These are phyloP conservation scores for Scaptomyza reducta DNA, from an alignment of 2,888 invertebrate genomes.

Conservation along the genomic window DNA sequence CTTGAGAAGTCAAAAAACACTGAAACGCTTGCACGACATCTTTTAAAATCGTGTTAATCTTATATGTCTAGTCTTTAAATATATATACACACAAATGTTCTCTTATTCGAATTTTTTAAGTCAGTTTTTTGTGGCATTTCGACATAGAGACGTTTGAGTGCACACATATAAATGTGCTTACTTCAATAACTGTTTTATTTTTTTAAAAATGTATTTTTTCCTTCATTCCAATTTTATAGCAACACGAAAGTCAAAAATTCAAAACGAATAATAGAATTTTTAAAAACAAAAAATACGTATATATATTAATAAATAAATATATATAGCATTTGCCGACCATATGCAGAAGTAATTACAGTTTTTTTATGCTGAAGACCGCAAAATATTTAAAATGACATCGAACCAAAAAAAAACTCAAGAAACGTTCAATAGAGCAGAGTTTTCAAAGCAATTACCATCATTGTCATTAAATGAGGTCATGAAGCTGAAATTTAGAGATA, in stretches of 20 bases:
- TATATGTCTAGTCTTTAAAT: no score
- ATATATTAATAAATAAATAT: slow-evolving; percentile 10
- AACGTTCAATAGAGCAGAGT: slow-evolving; percentile 26
- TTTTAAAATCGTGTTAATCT: no score
- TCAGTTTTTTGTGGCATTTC: not conserved
- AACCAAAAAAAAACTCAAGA: slow-evolving; percentile 17
- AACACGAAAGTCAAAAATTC: slow-evolving; percentile 48
- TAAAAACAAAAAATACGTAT: slow-evolving; percentile 15
- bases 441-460: slow-evolving; percentile 37
- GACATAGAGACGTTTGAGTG: not conserved
- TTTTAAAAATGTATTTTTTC: slow-evolving; percentile 61
- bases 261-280: slow-evolving; percentile 22
- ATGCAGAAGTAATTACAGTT: slow-evolving; percentile 37
- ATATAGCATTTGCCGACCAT: slow-evolving; percentile 29
- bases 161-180: slow-evolving; percentile 6
- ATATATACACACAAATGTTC: no score
- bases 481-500: slow-evolving; percentile 59
- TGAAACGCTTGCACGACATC: no score
- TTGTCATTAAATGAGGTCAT: slow-evolving; percentile 65
- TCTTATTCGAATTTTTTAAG: not conserved
- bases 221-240: slow-evolving; percentile 75
- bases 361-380: slow-evolving; percentile 13
- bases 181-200: slow-evolving; percentile 28
- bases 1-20: no score
- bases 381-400: slow-evolving; percentile 43